Evolutionary conservation across 2,797 vertebrate species (phyloP).

Genomic region (Pelodytes ibericus): DNA sequence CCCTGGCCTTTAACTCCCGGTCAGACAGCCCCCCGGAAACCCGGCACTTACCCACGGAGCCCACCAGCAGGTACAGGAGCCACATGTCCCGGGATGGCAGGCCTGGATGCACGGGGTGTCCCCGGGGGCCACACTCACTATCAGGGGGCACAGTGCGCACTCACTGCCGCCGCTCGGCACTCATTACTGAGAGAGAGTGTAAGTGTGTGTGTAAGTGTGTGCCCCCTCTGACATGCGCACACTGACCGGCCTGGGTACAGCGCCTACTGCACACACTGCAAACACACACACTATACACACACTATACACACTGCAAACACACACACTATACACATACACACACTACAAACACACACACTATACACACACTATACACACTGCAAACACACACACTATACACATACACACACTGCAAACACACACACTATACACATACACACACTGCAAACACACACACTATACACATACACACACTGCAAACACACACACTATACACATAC

Average conservation of each 20-base stretch:
- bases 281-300: not conserved
- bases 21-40: not conserved
- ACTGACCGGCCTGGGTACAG: not conserved
- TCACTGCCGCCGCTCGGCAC: slow-evolving; percentile 27
- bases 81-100: slow-evolving; percentile 35
- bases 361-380: not conserved
- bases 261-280: not conserved
- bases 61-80: slow-evolving; percentile 41
- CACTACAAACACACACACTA: not conserved
- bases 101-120: not conserved
- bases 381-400: not conserved
- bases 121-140: not conserved
- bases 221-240: slow-evolving; percentile 25
- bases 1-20: not conserved
- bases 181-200: slow-evolving; percentile 8
- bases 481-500: not conserved
- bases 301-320: not conserved
- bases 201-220: slow-evolving; percentile 13
- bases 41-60: slow-evolving; percentile 43
- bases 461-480: not conserved
- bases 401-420: not conserved
- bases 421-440: not conserved
- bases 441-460: not conserved
- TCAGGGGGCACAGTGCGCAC: slow-evolving; percentile 5
- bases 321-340: not conserved